phyloP scores from a whole-genome alignment of 1,140 invertebrate species.

The Centruroides sculpturatus region DNA sequence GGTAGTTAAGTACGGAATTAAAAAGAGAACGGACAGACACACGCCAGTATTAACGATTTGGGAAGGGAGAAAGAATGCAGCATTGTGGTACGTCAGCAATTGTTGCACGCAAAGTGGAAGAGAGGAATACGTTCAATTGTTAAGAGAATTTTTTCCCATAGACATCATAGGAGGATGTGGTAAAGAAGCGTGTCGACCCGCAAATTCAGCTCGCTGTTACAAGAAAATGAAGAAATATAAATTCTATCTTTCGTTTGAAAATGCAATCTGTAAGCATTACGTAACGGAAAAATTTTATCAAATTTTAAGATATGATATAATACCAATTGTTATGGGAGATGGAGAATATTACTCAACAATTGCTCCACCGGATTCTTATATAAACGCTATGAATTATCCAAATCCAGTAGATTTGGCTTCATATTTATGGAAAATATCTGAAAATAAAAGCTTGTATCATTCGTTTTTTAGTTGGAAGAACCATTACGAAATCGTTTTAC shows the following conservation, averaged over 20 bases:
- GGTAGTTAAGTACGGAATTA: constrained; percentile 4
- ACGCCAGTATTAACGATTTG: too few relatives aligned
- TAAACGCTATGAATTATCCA: constrained; percentile 16
- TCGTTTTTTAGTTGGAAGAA: constrained; percentile 13
- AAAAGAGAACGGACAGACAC: neutral
- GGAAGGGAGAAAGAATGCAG: constrained; percentile 26
- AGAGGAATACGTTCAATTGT: constrained; percentile 20
- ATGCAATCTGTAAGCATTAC: constrained; percentile 33
- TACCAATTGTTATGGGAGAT: constrained; percentile 32
- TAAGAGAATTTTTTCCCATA: constrained; percentile 21
- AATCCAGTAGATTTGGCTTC: constrained; percentile 10
- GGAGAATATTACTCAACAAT: constrained; percentile 19
- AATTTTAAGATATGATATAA: constrained; percentile 20
- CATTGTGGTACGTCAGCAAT: constrained; percentile 31
- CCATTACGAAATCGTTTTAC: neutral
- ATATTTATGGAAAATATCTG: constrained; percentile 4
- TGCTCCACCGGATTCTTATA: constrained; percentile 16
- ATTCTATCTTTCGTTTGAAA: constrained; percentile 35
- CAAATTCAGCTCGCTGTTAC: constrained; percentile 14
- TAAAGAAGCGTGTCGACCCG: constrained; percentile 17
- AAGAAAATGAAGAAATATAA: constrained; percentile 21
- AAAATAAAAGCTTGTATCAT: constrained; percentile 1
- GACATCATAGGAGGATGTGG: constrained; percentile 28
- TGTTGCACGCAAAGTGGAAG: constrained; percentile 20
- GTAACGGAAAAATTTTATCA: constrained; percentile 33